phyloP scores from a whole-genome alignment of 1,140 invertebrate species.

The Nixonia krombeini region DNA sequence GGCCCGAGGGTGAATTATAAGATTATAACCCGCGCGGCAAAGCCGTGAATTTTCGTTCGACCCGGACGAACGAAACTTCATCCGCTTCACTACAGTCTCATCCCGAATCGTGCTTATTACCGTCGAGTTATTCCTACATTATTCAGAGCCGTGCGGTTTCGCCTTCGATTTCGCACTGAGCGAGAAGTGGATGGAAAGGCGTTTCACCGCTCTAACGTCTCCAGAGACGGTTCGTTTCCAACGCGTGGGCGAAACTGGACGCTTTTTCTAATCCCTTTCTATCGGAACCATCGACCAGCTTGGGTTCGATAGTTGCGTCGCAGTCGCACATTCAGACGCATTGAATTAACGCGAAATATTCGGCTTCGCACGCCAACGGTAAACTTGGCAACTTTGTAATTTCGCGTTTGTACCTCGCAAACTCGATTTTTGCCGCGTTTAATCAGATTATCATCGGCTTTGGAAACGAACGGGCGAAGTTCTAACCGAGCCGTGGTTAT shows the following conservation, averaged over 20 bases:
- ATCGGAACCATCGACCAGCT: too few relatives aligned
- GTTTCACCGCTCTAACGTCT: too few relatives aligned
- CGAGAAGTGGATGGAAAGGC: too few relatives aligned
- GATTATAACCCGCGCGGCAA: constrained; percentile 35
- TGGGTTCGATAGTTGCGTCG: too few relatives aligned
- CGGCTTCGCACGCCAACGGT: neutral
- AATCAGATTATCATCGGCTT: constrained; percentile 52
- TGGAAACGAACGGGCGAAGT: constrained; percentile 36
- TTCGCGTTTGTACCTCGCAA: constrained; percentile 21
- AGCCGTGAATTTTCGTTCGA: constrained; percentile 24
- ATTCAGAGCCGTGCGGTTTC: neutral
- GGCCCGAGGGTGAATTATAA: constrained; percentile 43
- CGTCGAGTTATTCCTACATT: constrained; percentile 5
- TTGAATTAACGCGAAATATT: neutral
- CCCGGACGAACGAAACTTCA: constrained; percentile 7
- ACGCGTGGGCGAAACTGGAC: too few relatives aligned
- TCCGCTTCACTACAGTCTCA: constrained; percentile 8
- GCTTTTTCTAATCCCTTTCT: too few relatives aligned
- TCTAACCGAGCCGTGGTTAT: constrained; percentile 40
- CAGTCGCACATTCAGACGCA: neutral
- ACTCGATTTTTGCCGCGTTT: constrained; percentile 44
- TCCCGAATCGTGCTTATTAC: constrained; percentile 21
- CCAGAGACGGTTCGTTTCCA: too few relatives aligned
- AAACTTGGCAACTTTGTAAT: neutral
- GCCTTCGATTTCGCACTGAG: too few relatives aligned